A percentile compares a stretch with the other conserved stretches of the same genome.
Conservation (phyloP, 2,888 invertebrate genomes). For the Synergus gifuensis region DNA sequence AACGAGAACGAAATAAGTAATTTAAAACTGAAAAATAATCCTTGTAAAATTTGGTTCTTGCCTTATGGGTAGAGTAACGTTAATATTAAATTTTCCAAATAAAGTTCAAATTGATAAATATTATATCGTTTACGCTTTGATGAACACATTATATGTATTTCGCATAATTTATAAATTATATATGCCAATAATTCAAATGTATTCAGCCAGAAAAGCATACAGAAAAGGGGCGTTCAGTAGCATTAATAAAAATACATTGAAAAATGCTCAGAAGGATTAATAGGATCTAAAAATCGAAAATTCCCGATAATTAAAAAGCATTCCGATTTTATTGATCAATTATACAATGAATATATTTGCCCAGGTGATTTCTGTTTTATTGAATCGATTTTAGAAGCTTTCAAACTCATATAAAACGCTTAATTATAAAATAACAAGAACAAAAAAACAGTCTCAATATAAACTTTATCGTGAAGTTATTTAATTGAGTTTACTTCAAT, state of each 20-base stretch:
- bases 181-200: neutral
- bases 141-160: neutral
- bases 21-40: neutral
- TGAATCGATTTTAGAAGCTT: neutral
- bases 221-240: neutral
- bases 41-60: neutral
- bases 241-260: neutral
- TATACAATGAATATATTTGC: neutral
- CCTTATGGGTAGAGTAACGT: neutral
- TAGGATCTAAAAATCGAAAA: neutral
- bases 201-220: neutral
- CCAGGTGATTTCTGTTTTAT: neutral
- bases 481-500: neutral
- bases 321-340: neutral
- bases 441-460: neutral
- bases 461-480: neutral
- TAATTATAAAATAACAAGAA: constrained; percentile 7
- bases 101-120: neutral
- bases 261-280: neutral
- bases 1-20: neutral
- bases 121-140: neutral
- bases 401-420: neutral
- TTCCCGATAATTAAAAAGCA: neutral
- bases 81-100: too few relatives aligned
- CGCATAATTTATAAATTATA: neutral